Evolutionary conservation across 1,140 invertebrate genomes (phyloP), one percentile per base, ranked within the genome.

Genomic region (Sitodiplosis mosellana): DNA sequence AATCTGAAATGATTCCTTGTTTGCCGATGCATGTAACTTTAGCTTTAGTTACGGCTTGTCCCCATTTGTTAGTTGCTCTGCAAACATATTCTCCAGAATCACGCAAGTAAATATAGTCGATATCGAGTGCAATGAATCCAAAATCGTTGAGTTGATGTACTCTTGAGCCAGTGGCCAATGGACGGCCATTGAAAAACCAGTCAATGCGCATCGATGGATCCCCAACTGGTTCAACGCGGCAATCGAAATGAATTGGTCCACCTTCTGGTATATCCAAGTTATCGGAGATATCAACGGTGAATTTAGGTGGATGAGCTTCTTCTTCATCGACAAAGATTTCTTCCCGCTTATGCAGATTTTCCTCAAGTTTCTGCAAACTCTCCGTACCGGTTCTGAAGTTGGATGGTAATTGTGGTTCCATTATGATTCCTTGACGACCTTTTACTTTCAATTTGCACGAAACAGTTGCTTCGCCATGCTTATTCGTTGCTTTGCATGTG

Each of bases 111-210:
- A 83, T 78, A 56, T 89, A 90, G 48, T 89, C 82, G 53, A 92
- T 77, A 55, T 91, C 87, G 46, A 92, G 64, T 1, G 85, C 82
- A 54, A 91, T 83, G 48, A 87, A 90, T n/a, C 87, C 88, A 63
- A 92, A 92, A 56, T 95, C 90, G 61, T 92, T 87, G 17, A 90
- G 74, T 64, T 85, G 86, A 59, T 90, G 87, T 3, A 94, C 85
- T 50, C 91, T 71, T 12, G 86, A 89, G 14, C 87, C 86, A 20
- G 83, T 90, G 0, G 80, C 83, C 56, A 94, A 82, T 22, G 87
- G 86, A 54, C 78, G 74, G 15, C 89, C 89, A 65, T 94, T 91
- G 53, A 85, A 80, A 76, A 83, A 92, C 90, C 91, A 95, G 63
- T 94, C 88, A 52, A 93, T 88, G 36, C 83, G 73, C 83, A 91